These are phyloP conservation scores for Brachirus orientalis DNA, from an alignment of 2,113 vertebrate genomes.

Conservation along the genomic window DNA sequence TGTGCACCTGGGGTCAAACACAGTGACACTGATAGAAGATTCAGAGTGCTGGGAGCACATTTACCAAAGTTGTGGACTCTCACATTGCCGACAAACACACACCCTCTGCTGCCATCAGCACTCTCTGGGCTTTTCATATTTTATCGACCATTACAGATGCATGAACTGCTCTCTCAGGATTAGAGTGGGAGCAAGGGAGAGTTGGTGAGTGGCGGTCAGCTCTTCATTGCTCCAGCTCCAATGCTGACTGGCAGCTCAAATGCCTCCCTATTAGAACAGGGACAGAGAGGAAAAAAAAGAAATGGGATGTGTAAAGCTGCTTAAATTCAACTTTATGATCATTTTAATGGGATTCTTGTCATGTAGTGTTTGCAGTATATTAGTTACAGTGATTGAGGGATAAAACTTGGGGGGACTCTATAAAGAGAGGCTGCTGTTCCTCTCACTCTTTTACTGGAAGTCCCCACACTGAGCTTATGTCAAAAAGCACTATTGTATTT, in stretches of 20 bases:
- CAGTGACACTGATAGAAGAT: slow-evolving; percentile 54
- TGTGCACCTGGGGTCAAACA: slow-evolving; percentile 26
- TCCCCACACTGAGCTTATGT: slow-evolving; percentile 50
- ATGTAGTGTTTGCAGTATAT: slow-evolving; percentile 30
- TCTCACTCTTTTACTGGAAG: slow-evolving; percentile 59
- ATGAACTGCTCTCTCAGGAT: slow-evolving; percentile 65
- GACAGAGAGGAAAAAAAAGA: slow-evolving; percentile 2
- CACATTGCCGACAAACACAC: slow-evolving; percentile 13
- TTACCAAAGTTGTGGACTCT: slow-evolving; percentile 42
- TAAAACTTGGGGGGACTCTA: slow-evolving; percentile 10
- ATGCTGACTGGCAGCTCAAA: slow-evolving; percentile 39
- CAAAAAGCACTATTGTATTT: slow-evolving; percentile 65
- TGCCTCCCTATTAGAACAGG: slow-evolving; percentile 27
- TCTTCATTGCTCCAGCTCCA: slow-evolving; percentile 37
- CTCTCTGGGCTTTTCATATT: slow-evolving; percentile 62
- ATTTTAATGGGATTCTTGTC: slow-evolving; percentile 26
- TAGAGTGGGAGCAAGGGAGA: slow-evolving; percentile 31
- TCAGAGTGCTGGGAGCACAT: slow-evolving; percentile 37
- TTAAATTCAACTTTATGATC: slow-evolving; percentile 55
- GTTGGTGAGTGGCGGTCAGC: slow-evolving; percentile 11
- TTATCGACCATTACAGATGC: slow-evolving; percentile 67
- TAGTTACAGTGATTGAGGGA: slow-evolving; percentile 4
- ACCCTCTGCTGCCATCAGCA: slow-evolving; percentile 52
- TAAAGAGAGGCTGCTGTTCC: slow-evolving; percentile 4
- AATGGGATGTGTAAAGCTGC: slow-evolving; percentile 46